These are phyloP conservation scores for Lacanobia oleracea DNA, from an alignment of 2,888 invertebrate genomes.

Conservation along the genomic window DNA sequence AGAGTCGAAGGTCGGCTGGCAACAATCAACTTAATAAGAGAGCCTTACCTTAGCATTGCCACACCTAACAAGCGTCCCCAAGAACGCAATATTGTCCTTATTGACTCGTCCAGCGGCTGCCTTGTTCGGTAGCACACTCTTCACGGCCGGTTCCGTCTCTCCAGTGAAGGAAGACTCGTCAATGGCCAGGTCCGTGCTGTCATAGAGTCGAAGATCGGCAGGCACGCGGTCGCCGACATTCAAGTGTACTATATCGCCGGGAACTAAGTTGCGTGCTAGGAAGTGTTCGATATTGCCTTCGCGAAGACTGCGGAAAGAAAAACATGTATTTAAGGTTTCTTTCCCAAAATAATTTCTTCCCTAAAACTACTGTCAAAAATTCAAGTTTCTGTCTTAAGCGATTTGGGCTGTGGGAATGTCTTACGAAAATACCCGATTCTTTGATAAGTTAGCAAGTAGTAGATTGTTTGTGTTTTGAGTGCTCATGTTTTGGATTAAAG, in stretches of 20 bases:
- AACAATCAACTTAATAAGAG: constrained; percentile 76
- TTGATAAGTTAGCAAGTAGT: too few species aligned
- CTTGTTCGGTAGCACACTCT: constrained; percentile 92
- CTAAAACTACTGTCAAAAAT: too few species aligned
- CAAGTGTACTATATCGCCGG: constrained; percentile 98
- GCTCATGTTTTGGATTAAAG: too few species aligned
- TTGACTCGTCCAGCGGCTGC: constrained; percentile 92
- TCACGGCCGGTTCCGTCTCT: constrained; percentile 98
- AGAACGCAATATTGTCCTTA: constrained; percentile 97
- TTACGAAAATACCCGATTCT: too few species aligned
- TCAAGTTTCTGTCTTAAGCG: too few species aligned
- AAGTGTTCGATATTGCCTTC: constrained; percentile 97
- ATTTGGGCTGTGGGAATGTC: too few species aligned
- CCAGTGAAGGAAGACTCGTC: constrained; percentile 99
- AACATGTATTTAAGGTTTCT: background rate
- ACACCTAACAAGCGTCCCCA: constrained; percentile 99
- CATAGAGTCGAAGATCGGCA: constrained; percentile 98
- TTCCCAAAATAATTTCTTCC: too few species aligned
- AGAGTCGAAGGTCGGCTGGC: constrained; percentile 98
- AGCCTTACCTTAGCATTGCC: constrained; percentile 96
- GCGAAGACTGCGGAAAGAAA: constrained; percentile 92
- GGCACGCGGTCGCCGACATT: constrained; percentile 99
- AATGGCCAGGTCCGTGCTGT: constrained; percentile 97
- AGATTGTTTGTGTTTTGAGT: too few species aligned
- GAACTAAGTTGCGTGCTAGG: constrained; percentile 98